phyloP scores from a whole-genome alignment of 2,797 vertebrate genomes.

The Podarcis lilfordi region DNA sequence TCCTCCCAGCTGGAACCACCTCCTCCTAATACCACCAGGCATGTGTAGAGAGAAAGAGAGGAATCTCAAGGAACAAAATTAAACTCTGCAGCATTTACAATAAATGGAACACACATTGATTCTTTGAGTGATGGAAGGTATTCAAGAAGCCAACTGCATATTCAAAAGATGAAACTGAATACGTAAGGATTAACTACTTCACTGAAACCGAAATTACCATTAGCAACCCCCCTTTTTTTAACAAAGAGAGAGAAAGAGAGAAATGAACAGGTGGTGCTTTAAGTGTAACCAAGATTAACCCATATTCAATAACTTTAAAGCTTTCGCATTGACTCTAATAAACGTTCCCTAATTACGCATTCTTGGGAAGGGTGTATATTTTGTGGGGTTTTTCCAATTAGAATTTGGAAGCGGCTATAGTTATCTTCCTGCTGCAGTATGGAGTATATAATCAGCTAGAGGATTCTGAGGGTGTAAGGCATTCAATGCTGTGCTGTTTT shows the following conservation, averaged over 20 bases:
- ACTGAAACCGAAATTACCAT: slow-evolving; percentile 63
- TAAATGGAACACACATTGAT: background rate
- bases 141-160: slow-evolving; percentile 39
- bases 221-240: slow-evolving; percentile 25
- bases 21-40: background rate
- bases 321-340: slow-evolving; percentile 59
- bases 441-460: slow-evolving; percentile 37
- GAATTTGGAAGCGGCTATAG: slow-evolving; percentile 60
- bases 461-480: slow-evolving; percentile 42
- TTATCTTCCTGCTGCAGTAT: slow-evolving; percentile 67
- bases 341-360: slow-evolving; percentile 71
- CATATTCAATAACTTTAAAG: slow-evolving; percentile 61
- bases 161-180: slow-evolving; percentile 50
- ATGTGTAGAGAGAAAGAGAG: background rate
- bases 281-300: slow-evolving; percentile 76
- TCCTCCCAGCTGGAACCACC: background rate
- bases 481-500: slow-evolving; percentile 47
- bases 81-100: background rate
- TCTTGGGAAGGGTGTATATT: slow-evolving; percentile 60
- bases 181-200: slow-evolving; percentile 48
- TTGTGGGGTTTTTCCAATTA: slow-evolving; percentile 54
- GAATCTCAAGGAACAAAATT: slow-evolving; percentile 9
- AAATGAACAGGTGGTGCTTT: slow-evolving; percentile 73
- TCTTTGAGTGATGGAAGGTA: background rate
- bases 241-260: slow-evolving; percentile 8